Evolutionary conservation across 2,797 vertebrate species (phyloP), one percentile per base, ranked within the genome.

Genomic region (Spea hammondii): DNA sequence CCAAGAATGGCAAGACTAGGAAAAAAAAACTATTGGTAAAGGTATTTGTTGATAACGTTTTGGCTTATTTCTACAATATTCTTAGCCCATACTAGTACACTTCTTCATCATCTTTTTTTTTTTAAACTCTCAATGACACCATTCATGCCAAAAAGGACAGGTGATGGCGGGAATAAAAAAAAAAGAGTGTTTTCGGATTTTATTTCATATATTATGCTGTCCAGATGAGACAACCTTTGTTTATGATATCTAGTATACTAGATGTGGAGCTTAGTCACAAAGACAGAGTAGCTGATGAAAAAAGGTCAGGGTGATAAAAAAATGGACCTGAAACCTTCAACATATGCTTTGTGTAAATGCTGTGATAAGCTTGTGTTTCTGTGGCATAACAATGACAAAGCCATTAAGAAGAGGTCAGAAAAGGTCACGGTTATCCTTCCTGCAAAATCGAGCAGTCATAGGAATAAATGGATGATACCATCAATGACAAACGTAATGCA

Each of bases 291-390:
- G 45, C 9, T 57, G 10, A 12, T 46, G n/a, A 71, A 80, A 80
- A 14, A 70, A 70, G 46, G 14, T 55, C 70, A 70, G 49, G 70
- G 48, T 70, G 67, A 57, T 46, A 70, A 67, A 17, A 75, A 49
- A 66, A 32, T 74, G 65, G 48, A 78, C 64, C 57, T 50, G 76
- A 70, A 17, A 59, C 17, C 55, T 79, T 44, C 67, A 79, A 50
- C 72, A 71, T 65, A 60, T 77, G 69, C 72, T 72, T 62, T 81
- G 70, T 73, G 64, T 64, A 66, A 73, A 53, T 72, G 72, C 59
- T 60, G 11, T 51, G 44, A 82, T 68, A 73, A 77, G 74, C 70
- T 73, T 14, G 45, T 69, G 70, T 73, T 64, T 54, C 55, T 54
- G 14, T 72, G 49, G 70, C 44, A 82, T 32, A 70, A 74, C 32